A percentile compares a stretch with the other conserved stretches of the same genome.
Evolutionary conservation across 2,888 invertebrate species (phyloP).

Genomic region (Allolobophora icterica): DNA sequence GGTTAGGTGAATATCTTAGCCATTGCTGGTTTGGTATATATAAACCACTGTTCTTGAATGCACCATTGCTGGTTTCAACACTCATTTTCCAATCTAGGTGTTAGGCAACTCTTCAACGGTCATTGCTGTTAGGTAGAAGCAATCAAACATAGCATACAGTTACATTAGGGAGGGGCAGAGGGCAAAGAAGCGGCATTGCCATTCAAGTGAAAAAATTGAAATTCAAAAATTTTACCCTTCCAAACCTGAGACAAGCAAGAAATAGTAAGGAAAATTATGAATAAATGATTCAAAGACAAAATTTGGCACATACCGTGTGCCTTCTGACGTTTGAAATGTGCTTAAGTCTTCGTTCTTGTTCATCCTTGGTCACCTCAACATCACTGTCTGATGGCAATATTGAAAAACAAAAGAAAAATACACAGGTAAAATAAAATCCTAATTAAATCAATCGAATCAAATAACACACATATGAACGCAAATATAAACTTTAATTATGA

Average conservation of each 20-base stretch:
- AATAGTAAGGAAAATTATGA: not conserved
- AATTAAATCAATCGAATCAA: not conserved
- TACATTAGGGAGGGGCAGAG: too few relatives aligned
- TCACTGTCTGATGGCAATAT: slow-evolving; percentile 14
- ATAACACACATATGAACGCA: not conserved
- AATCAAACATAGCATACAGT: too few relatives aligned
- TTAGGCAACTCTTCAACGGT: too few relatives aligned
- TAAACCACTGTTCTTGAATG: too few relatives aligned
- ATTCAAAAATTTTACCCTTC: not conserved
- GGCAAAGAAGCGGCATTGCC: too few relatives aligned
- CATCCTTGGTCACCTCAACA: slow-evolving; percentile 20
- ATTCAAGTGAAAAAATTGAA: not conserved
- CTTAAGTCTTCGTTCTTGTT: slow-evolving; percentile 23
- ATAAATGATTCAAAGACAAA: not conserved
- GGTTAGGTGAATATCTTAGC: too few relatives aligned
- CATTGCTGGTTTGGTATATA: too few relatives aligned
- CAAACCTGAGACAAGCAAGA: not conserved
- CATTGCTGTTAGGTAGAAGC: too few relatives aligned
- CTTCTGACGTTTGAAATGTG: slow-evolving; percentile 26
- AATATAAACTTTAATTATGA: not conserved
- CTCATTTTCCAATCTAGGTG: too few relatives aligned
- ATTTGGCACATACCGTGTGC: not conserved
- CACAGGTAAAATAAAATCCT: not conserved
- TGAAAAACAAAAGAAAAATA: too few relatives aligned
- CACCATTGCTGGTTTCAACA: too few relatives aligned